These are phyloP conservation scores for Diprion similis DNA, from an alignment of 1,140 invertebrate species.

Conservation along the genomic window DNA sequence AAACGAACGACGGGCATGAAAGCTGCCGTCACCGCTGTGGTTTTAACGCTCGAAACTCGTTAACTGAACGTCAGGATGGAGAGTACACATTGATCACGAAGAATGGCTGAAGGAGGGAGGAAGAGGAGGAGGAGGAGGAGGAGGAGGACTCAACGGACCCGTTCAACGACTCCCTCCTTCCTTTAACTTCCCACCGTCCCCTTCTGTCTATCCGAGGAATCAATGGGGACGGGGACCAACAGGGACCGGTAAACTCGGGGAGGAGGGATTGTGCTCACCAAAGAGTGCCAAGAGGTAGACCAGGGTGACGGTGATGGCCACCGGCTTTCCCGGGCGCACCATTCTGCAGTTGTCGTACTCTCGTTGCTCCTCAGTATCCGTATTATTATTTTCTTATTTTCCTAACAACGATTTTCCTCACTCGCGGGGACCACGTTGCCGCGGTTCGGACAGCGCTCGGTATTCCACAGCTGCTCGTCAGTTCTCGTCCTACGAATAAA, in stretches of 20 bases:
- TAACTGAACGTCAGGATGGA: not conserved
- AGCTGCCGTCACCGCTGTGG: constrained; percentile 5
- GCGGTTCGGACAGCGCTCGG: constrained; percentile 31
- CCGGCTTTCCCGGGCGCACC: constrained; percentile 47
- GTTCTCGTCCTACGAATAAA: constrained; percentile 50
- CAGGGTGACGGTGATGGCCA: constrained; percentile 54
- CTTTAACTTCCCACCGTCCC: too few species aligned
- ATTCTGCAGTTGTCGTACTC: not conserved
- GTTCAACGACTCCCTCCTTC: not conserved
- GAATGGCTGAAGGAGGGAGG: not conserved
- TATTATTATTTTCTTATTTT: not conserved
- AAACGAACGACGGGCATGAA: constrained; percentile 10
- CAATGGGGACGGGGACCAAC: constrained; percentile 6
- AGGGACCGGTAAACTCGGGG: constrained; percentile 5
- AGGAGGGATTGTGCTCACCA: constrained; percentile 45
- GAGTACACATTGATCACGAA: not conserved
- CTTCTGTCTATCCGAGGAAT: not conserved
- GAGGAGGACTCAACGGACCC: too few species aligned
- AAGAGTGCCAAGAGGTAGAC: constrained; percentile 50
- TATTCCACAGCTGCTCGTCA: constrained; percentile 23
- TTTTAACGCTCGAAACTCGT: not conserved
- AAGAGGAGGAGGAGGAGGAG: not conserved
- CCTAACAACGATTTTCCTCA: constrained; percentile 29
- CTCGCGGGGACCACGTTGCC: constrained; percentile 30
- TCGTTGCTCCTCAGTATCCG: constrained; percentile 40